phyloP scores from a whole-genome alignment of 2,113 vertebrate species.

The Peromyscus californicus region DNA sequence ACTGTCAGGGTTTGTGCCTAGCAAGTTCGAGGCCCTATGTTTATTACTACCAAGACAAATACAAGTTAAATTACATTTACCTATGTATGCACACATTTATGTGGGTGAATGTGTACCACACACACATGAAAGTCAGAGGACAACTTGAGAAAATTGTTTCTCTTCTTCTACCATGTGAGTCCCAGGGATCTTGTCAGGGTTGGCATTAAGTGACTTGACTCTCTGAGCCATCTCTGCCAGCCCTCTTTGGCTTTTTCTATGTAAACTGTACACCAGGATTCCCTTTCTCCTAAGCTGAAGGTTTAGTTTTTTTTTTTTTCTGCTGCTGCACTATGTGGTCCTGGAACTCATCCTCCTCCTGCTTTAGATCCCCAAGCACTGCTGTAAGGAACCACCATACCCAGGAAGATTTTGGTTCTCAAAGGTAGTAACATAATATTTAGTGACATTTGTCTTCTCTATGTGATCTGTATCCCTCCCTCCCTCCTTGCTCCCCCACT shows the following conservation, averaged over 20 bases:
- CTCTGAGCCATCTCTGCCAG: background rate
- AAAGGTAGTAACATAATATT: background rate
- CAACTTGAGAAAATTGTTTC: background rate
- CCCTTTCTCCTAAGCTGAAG: background rate
- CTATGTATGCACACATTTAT: background rate
- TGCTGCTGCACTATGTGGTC: background rate
- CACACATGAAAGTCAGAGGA: background rate
- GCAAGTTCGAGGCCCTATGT: too few relatives aligned
- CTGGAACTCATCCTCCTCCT: background rate
- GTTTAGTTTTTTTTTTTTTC: background rate
- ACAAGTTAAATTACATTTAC: background rate
- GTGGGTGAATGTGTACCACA: background rate
- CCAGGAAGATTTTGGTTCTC: background rate
- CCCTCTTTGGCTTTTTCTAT: background rate
- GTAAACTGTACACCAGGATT: background rate
- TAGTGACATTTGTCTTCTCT: background rate
- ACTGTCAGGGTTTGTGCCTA: background rate
- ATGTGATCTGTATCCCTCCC: too few relatives aligned
- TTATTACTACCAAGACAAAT: background rate
- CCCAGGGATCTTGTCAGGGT: background rate
- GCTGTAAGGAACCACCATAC: background rate
- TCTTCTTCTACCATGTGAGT: background rate
- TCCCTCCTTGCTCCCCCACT: background rate
- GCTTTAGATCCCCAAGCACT: background rate
- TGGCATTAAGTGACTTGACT: background rate